Evolutionary conservation across 1,140 invertebrate genomes (phyloP).

Genomic region (Sinella curviseta): DNA sequence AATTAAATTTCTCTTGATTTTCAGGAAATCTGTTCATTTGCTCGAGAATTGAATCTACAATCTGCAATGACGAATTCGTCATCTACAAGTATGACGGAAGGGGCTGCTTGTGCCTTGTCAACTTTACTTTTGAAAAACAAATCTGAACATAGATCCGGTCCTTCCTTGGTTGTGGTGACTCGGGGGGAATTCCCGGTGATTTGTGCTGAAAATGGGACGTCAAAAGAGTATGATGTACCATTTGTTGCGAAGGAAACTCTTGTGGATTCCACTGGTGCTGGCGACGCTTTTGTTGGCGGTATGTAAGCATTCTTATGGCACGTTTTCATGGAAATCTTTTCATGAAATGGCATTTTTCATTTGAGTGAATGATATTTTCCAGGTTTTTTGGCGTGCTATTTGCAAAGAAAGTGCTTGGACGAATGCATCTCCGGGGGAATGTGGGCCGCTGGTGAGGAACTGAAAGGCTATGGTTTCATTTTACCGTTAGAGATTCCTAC

Average conservation of each 20-base stretch:
- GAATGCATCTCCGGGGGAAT: not conserved
- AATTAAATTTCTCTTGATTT: no score
- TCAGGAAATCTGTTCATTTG: not conserved
- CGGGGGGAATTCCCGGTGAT: not conserved
- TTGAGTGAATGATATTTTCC: not conserved
- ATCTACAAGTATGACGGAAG: no score
- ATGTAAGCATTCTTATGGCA: not conserved
- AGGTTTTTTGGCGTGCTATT: not conserved
- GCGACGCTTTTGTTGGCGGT: conserved; percentile 15
- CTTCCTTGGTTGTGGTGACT: not conserved
- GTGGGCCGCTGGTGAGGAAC: not conserved
- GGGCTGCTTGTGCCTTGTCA: no score
- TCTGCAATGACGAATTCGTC: no score
- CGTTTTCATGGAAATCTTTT: not conserved
- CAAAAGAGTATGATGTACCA: not conserved
- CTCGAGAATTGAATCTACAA: not conserved
- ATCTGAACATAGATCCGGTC: not conserved
- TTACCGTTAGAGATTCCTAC: not conserved
- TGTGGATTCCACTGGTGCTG: not conserved
- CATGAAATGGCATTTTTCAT: not conserved
- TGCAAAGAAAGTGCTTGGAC: not conserved
- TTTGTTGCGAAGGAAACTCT: not conserved
- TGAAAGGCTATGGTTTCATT: not conserved
- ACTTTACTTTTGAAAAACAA: not conserved
- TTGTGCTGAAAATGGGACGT: not conserved